A percentile compares a stretch with the other conserved stretches of the same genome.
These are phyloP conservation scores for Crambe crambe DNA, from an alignment of 37 sponge, comb jelly and placozoan species.

Conservation along the genomic window DNA sequence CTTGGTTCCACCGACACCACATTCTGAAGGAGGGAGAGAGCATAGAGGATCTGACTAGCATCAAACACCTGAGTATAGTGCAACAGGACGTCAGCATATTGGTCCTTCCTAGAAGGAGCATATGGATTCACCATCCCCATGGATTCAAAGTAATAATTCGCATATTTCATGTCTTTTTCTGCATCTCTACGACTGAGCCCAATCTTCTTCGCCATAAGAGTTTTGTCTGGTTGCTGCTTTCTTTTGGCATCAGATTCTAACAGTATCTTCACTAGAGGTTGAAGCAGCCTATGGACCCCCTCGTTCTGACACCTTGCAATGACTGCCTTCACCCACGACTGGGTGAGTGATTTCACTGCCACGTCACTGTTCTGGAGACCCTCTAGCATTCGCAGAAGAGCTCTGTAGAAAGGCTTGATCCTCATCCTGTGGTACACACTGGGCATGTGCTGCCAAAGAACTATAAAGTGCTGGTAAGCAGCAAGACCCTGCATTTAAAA, in stretches of 20 bases:
- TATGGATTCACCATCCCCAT: background rate
- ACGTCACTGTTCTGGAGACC: conserved; percentile 45
- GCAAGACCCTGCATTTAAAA: conserved; percentile 14
- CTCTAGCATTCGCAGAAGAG: conserved; percentile 54
- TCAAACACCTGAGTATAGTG: conserved; percentile 45
- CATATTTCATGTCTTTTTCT: conserved; percentile 8
- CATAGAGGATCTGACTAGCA: conserved; percentile 38
- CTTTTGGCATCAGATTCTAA: conserved; percentile 15
- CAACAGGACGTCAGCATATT: background rate
- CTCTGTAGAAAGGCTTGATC: conserved; percentile 40
- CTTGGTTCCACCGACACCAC: conserved; percentile 1
- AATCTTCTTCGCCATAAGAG: background rate
- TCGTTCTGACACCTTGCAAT: background rate
- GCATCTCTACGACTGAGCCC: background rate
- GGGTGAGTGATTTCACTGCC: conserved; percentile 19
- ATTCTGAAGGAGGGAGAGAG: conserved; percentile 29
- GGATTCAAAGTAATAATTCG: conserved; percentile 50
- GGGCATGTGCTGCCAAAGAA: conserved; percentile 49
- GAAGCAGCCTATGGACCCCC: background rate
- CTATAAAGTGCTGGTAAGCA: conserved; percentile 43
- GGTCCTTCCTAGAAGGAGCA: conserved; percentile 7
- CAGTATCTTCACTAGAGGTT: conserved; percentile 46
- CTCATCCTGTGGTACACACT: background rate
- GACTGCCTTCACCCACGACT: conserved; percentile 37
- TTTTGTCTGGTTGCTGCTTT: background rate